A percentile compares a stretch with the other conserved stretches of the same genome.
phyloP scores from a whole-genome alignment of 2,797 vertebrate species.

The Cynopterus sphinx region DNA sequence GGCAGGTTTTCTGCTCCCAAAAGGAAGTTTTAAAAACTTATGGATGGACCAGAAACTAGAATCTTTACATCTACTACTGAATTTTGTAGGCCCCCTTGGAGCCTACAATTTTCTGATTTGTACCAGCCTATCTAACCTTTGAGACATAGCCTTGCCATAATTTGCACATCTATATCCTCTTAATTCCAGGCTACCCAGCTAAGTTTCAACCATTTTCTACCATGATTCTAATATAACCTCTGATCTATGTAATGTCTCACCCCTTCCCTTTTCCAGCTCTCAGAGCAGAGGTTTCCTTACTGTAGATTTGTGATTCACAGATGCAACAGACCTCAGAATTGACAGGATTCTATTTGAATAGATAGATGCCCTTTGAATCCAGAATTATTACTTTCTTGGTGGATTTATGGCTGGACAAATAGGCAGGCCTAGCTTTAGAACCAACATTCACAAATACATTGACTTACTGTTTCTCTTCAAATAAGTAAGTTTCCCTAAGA shows the following conservation, averaged over 20 bases:
- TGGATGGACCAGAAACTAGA: not conserved
- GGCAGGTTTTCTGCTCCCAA: not conserved
- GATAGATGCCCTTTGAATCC: not conserved
- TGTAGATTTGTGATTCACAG: not conserved
- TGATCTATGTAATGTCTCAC: not conserved
- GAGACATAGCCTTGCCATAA: not conserved
- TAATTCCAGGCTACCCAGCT: not conserved
- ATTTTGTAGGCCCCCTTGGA: not conserved
- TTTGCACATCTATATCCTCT: not conserved
- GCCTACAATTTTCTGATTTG: not conserved
- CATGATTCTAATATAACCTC: not conserved
- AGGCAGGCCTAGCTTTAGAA: not conserved
- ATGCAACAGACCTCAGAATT: not conserved
- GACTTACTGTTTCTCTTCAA: not conserved
- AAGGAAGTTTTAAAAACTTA: not conserved
- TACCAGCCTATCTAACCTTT: not conserved
- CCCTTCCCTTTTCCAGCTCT: not conserved
- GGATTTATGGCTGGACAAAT: not conserved
- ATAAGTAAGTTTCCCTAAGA: not conserved
- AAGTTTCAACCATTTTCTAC: not conserved
- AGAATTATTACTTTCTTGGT: not conserved
- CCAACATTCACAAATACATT: not conserved
- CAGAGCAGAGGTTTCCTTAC: not conserved
- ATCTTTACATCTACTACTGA: not conserved
- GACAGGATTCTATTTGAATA: not conserved